Evolutionary conservation across 2,113 vertebrate species (phyloP), one percentile per base, ranked within the genome.

Genomic region (Poicephalus meyeri): DNA sequence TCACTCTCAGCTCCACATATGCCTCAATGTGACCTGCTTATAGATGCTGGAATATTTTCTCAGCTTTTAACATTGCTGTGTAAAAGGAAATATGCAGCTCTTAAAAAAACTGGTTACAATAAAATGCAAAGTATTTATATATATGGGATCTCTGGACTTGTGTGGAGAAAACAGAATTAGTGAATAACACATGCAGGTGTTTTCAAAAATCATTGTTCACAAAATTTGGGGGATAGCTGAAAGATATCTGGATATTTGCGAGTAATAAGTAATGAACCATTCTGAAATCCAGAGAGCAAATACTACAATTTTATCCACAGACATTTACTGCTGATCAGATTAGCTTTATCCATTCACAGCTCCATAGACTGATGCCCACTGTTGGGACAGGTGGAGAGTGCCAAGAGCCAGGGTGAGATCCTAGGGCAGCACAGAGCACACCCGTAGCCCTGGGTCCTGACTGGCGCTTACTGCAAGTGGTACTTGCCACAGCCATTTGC

Each of bases 61-160:
- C 70, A 93, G n/a, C 28, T 89, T 91, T 41, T 77, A 94, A 37
- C 23, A 15, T 76, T 46, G 31, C 8, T 47, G 11, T 11, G 11
- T 68, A 72, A 84, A 76, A 89, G 41, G 21, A 86, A 20, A 89
- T 76, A 26, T 19, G 8, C 28, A 89, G 33, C 63, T 91, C 33
- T 78, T 74, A 20, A 78, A 44, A 88, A 71, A n/a, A 33, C 18
- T 78, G 35, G n/a, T 17, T 82, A 72, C 60, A 50, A 44, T 46
- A 82, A 90, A 64, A 88, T 74, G 42, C 46, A 74, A 90, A 74
- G 91, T 91, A 89, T 66, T 68, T 42, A 91, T 83, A 73, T 61
- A 78, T 29, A 13, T 64, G 93, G 88, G 64, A 60, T 78, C 28
- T 78, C 24, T 41, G 55, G 18, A 68, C n/a, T 88, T 6, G 14